These are phyloP conservation scores for Trichonephila clavipes DNA, from an alignment of 1,140 invertebrate genomes.

Conservation along the genomic window DNA sequence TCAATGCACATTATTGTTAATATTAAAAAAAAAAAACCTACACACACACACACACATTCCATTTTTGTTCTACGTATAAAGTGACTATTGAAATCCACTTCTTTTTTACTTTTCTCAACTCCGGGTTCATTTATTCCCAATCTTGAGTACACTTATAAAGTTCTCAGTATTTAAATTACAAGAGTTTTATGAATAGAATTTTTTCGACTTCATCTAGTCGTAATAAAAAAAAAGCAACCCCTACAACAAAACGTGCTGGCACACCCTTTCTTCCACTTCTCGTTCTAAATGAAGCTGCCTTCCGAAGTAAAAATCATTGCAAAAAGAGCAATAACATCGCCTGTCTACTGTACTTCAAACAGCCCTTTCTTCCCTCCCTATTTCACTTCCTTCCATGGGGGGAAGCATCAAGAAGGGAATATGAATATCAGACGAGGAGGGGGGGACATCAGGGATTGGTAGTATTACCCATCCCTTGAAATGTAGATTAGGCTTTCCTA, in stretches of 20 bases:
- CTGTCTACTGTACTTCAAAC: neutral
- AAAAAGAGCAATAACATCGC: constrained; percentile 17
- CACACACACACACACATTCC: too few relatives aligned
- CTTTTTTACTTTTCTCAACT: neutral
- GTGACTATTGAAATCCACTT: neutral
- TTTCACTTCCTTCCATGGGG: neutral
- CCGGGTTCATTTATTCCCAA: neutral
- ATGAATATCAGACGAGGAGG: neutral
- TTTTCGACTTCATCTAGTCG: neutral
- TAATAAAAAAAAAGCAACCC: neutral
- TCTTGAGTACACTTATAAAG: neutral
- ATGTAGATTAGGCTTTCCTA: constrained; percentile 1
- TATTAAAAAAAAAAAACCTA: neutral
- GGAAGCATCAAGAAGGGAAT: neutral
- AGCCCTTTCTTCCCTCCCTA: neutral
- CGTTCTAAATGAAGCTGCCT: neutral
- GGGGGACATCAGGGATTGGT: neutral
- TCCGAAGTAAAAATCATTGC: neutral
- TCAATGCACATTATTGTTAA: neutral
- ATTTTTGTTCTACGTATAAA: neutral
- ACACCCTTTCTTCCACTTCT: neutral
- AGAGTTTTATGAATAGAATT: neutral
- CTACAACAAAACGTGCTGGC: neutral
- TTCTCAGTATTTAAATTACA: neutral
- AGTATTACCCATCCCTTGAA: neutral